These are phyloP conservation scores for Tenthredo amoena DNA, from an alignment of 2,888 invertebrate genomes.

Conservation along the genomic window DNA sequence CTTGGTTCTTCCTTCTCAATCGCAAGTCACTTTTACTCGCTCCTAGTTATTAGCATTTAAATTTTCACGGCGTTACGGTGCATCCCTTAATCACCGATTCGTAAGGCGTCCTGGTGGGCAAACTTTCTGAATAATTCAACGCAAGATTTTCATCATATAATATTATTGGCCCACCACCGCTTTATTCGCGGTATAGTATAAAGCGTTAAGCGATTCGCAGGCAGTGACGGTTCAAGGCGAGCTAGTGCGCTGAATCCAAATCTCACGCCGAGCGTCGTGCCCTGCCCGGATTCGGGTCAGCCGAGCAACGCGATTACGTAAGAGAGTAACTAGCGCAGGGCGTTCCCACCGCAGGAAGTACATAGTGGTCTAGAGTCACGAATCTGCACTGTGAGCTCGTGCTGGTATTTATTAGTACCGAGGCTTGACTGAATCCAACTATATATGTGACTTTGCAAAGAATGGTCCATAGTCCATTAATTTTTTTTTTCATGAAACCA, in stretches of 20 bases:
- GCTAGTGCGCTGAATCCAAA: constrained; percentile 70
- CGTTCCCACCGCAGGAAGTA: constrained; percentile 68
- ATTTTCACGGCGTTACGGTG: background rate
- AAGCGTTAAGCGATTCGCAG: constrained; percentile 32
- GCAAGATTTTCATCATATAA: constrained; percentile 9
- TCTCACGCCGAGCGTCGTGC: constrained; percentile 73
- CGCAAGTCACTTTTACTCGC: background rate
- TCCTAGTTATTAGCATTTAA: background rate
- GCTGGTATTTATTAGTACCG: constrained; percentile 11
- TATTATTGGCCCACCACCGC: constrained; percentile 6
- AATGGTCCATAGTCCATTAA: background rate
- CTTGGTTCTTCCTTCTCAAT: background rate
- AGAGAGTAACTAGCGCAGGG: constrained; percentile 60
- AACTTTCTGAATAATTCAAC: constrained; percentile 16
- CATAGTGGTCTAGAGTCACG: constrained; percentile 11
- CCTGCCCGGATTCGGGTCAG: constrained; percentile 75
- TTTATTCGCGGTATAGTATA: background rate
- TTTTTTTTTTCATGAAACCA: background rate
- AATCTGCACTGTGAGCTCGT: background rate
- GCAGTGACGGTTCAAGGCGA: constrained; percentile 73
- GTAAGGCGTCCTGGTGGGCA: background rate
- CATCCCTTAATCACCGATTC: background rate
- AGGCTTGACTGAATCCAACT: background rate
- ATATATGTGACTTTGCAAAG: background rate
- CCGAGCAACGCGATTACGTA: constrained; percentile 68